Percentiles rank a stretch among this genome's conserved stretches.
Conservation (phyloP, 2,113 vertebrate genomes). For the Riparia riparia region DNA sequence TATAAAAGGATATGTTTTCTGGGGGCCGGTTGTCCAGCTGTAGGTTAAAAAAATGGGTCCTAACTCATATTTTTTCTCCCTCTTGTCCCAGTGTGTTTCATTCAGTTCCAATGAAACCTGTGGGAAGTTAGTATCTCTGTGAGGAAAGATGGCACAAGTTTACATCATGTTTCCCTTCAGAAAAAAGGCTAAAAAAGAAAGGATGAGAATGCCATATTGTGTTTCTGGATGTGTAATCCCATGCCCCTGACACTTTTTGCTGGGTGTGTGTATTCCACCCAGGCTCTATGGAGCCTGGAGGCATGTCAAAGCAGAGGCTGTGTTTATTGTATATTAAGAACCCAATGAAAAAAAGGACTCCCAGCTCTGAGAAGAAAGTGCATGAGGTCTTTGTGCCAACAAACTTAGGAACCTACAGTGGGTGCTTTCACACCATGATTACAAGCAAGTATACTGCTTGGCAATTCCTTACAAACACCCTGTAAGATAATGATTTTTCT, state of each 20-base stretch:
- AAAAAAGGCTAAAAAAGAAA: not conserved
- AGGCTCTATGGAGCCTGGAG: not conserved
- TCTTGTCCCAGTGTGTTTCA: not conserved
- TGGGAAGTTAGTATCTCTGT: not conserved
- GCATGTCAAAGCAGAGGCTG: not conserved
- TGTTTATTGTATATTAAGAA: not conserved
- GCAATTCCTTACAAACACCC: not conserved
- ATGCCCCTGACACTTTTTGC: not conserved
- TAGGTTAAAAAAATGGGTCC: not conserved
- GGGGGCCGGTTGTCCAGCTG: not conserved
- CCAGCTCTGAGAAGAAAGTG: not conserved
- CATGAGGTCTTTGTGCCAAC: not conserved
- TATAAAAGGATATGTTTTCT: not conserved
- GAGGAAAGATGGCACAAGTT: not conserved
- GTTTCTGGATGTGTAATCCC: not conserved
- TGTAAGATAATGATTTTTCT: not conserved
- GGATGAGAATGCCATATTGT: not conserved
- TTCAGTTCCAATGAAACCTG: not conserved
- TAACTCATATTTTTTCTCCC: not conserved
- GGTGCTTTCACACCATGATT: not conserved
- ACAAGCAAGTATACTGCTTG: not conserved
- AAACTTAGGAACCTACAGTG: not conserved
- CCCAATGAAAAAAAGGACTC: not conserved
- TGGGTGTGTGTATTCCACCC: not conserved
- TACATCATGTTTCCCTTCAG: not conserved